A percentile compares a stretch with the other conserved stretches of the same genome.
These are phyloP conservation scores for Pseudorhombus dupliciocellatus DNA, from an alignment of 2,113 vertebrate species.

Conservation along the genomic window DNA sequence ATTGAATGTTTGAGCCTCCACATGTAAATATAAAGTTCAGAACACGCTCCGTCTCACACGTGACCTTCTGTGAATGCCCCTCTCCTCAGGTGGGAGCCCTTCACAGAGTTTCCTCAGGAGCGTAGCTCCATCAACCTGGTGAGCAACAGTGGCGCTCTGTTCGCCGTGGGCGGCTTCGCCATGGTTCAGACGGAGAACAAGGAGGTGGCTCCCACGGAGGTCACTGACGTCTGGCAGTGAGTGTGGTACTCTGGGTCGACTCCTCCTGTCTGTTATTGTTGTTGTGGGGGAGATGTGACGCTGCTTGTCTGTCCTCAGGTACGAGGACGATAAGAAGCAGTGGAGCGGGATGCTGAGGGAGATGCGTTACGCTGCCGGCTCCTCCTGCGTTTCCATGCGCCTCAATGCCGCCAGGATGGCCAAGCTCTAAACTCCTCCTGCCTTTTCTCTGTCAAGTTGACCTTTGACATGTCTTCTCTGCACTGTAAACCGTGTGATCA, in stretches of 20 bases:
- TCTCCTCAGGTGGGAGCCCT: conserved; percentile 88
- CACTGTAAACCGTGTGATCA: conserved; percentile 35
- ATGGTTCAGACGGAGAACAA: conserved; percentile 93
- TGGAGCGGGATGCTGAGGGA: conserved; percentile 97
- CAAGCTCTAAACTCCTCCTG: conserved; percentile 85
- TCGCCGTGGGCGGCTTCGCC: conserved; percentile 96
- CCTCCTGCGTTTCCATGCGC: conserved; percentile 90
- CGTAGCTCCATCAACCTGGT: conserved; percentile 95
- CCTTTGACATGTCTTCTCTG: conserved; percentile 57
- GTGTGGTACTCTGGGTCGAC: conserved; percentile 62
- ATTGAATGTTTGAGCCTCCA: neutral
- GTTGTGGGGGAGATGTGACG: neutral
- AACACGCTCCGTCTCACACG: neutral
- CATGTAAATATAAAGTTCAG: neutral
- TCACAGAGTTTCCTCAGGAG: conserved; percentile 96
- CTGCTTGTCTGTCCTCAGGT: conserved; percentile 76
- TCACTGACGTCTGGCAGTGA: conserved; percentile 99
- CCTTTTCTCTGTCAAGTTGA: conserved; percentile 34
- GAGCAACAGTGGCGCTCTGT: conserved; percentile 85
- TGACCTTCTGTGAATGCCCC: conserved; percentile 14
- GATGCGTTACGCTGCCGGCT: conserved; percentile 94
- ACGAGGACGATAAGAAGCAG: conserved; percentile 95
- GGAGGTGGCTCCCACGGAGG: conserved; percentile 92
- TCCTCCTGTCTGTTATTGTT: neutral
- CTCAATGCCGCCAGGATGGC: conserved; percentile 94